Evolutionary conservation across 2,113 vertebrate genomes (phyloP), one percentile per base, ranked within the genome.

Genomic region (Myotis lucifugus): DNA sequence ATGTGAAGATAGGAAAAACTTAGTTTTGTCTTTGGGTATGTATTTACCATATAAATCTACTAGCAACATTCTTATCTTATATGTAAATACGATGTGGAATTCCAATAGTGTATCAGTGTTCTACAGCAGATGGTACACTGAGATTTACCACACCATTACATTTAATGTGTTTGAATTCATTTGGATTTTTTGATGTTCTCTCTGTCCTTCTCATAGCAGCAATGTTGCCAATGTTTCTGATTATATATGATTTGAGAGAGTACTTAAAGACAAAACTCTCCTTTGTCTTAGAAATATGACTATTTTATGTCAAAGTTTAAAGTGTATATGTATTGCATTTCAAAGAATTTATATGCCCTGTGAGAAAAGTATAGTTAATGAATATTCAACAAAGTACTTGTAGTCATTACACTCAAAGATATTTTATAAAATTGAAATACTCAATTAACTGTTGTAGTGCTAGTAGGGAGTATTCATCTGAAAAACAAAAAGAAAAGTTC

Each of bases 111-210:
- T 98, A 97, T 98, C 98, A 98, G 97, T 97, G 97, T 97, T 98
- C 98, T 96, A 98, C 96, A 98, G 98, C 98, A 99, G 98, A 99
- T 99, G 98, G 98, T 98, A 98, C 95, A 96, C 98, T 97, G 98
- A 99, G 98, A 99, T 99, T 99, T 99, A 99, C 98, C 98, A 99
- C 98, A 98, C 98, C 98, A 99, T 99, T 99, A 99, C 98, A 95
- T 98, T 98, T 99, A 98, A 99, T 98, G 98, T 98, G 98, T 98
- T 98, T 98, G 98, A 98, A 99, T 98, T 99, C 98, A 98, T 99
- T 98, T 98, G 98, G 98, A 98, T 98, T 98, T 99, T 98, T 98
- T 98, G 98, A 98, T 98, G 98, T 98, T 98, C 98, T 98, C 96
- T 98, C 97, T 98, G 98, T 98, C 98, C 98, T 98, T 98, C 97